Evolutionary conservation across 1,140 invertebrate genomes (phyloP), one percentile per base, ranked within the genome.

Genomic region (Brachionus plicatilis): DNA sequence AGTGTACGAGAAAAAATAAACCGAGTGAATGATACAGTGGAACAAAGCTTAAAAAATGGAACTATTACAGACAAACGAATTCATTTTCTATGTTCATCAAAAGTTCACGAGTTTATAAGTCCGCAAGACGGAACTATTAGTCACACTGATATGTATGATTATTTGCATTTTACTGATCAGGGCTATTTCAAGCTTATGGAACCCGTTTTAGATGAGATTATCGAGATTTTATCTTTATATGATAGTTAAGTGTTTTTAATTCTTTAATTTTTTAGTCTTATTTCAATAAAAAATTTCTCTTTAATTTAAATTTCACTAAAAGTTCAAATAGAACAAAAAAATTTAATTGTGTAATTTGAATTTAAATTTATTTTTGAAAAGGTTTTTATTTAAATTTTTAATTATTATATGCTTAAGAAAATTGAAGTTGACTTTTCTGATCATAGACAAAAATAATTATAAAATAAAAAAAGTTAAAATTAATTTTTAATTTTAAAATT

Each of bases 121-220:
- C 92, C 93, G 87, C 90, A 91, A 53, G 93, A 95, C 89, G 94
- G 93, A 8, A 92, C 92, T 27, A 95, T 96, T 82, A 94, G 93
- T 88, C 93, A 94, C 87, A 93, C 93, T 87, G 95, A 96, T 88
- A 94, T 96, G 93, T 92, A 93, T 87, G 95, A 96, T 89, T 96
- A 95, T 89, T 91, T 95, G 37, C 93, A 95, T 87, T 91, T 95
- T 43, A 95, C 94, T 2, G 93, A 93, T 89, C 90, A 92, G 76
- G 95, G 94, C 56, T 94, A 95, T 89, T 91, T 92, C 86, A 95
- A 95, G 88, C 85, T 89, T 4, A 87, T 87, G 80, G 89, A 90
- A 65, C 87, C 88, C 1, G 84, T 90, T 3, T 85, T 88, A 27
- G 88, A 89, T 33, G 87, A 88, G 85, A 86, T 89, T 33, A 43